Conservation (phyloP, 2,113 vertebrate species). For the Chrysemys picta region DNA sequence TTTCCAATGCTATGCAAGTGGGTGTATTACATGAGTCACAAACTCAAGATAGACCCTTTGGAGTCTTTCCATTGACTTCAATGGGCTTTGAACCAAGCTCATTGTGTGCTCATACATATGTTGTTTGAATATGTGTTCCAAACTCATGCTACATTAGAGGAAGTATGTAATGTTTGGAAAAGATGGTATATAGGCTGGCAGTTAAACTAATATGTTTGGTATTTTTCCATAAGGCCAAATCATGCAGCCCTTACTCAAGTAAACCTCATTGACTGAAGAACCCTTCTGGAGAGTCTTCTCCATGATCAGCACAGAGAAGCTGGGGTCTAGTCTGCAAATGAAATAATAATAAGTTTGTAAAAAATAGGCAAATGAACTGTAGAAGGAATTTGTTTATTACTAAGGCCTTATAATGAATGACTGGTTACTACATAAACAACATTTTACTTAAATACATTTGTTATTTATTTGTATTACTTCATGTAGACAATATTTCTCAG, state of each 20-base stretch:
- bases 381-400: background rate
- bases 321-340: background rate
- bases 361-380: background rate
- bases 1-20: background rate
- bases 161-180: background rate
- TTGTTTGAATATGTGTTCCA: background rate
- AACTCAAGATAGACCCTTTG: background rate
- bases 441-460: background rate
- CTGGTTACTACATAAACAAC: slow-evolving; percentile 24
- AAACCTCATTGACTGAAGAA: background rate
- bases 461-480: slow-evolving; percentile 25
- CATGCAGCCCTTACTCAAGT: background rate
- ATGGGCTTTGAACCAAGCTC: background rate
- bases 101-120: background rate
- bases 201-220: background rate
- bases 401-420: background rate
- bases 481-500: slow-evolving; percentile 6
- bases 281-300: slow-evolving; percentile 4
- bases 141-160: background rate
- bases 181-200: background rate
- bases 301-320: background rate
- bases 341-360: background rate
- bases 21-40: background rate
- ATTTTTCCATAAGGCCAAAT: background rate
- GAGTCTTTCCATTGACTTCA: slow-evolving; percentile 1